Percentiles rank a stretch among this genome's conserved stretches.
Evolutionary conservation across 2,888 invertebrate genomes (phyloP).

Genomic region (Eupithecia tripunctaria): DNA sequence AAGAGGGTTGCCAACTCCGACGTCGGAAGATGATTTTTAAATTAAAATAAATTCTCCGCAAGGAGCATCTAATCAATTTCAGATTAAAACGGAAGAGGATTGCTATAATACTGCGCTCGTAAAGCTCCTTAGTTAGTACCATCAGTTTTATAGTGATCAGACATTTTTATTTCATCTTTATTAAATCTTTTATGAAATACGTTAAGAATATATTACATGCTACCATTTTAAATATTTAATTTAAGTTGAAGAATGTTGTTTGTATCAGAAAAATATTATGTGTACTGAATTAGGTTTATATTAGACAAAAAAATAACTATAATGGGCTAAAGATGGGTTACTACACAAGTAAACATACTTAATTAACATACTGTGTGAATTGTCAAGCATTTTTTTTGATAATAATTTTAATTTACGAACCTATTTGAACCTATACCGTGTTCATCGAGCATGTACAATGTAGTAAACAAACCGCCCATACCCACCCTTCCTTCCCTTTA

Average conservation of each 20-base stretch:
- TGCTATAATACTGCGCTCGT: constrained; percentile 52
- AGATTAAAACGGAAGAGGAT: constrained; percentile 69
- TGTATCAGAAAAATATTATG: not conserved
- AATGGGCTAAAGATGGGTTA: too few species aligned
- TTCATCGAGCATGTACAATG: too few species aligned
- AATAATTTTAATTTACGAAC: too few species aligned
- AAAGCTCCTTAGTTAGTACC: constrained; percentile 30
- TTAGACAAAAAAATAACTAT: not conserved
- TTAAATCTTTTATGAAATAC: not conserved
- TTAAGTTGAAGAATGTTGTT: not conserved
- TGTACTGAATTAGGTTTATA: not conserved
- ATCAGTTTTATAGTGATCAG: constrained; percentile 23
- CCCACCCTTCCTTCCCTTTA: too few species aligned
- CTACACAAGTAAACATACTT: too few species aligned
- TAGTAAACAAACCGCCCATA: too few species aligned
- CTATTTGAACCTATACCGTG: too few species aligned
- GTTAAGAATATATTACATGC: not conserved
- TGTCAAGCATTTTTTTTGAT: not conserved
- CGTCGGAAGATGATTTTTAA: constrained; percentile 61
- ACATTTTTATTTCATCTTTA: not conserved
- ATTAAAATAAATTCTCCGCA: constrained; percentile 66
- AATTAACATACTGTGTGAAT: not conserved
- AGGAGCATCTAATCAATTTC: constrained; percentile 64
- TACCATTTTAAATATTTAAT: not conserved
- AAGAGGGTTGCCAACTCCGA: constrained; percentile 52